Percentiles rank a stretch among this genome's conserved stretches.
Evolutionary conservation across 23 tunicate species (phyloP).

Genomic region (Ascidia mentula): DNA sequence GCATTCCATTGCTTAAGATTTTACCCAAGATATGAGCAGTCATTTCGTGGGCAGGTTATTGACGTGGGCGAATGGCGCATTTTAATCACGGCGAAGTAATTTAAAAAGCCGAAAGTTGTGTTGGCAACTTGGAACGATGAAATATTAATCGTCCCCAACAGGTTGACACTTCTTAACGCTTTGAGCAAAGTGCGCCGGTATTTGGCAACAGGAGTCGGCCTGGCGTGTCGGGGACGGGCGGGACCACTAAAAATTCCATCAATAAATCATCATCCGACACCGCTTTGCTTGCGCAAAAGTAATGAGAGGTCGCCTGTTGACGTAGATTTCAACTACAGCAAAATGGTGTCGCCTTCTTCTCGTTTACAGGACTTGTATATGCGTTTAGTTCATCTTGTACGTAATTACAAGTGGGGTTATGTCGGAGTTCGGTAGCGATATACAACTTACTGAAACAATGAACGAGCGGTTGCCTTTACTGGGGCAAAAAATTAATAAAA

Average conservation of each 20-base stretch:
- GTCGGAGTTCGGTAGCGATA: too few relatives aligned
- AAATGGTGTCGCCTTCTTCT: too few relatives aligned
- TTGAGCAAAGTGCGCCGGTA: conserved; percentile 10
- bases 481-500: too few relatives aligned
- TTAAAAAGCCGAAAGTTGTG: not conserved
- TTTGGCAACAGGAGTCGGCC: not conserved
- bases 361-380: too few relatives aligned
- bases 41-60: not conserved
- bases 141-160: not conserved
- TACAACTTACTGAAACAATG: too few relatives aligned
- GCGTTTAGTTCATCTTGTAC: too few relatives aligned
- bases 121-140: not conserved
- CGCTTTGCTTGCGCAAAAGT: conserved; percentile 1
- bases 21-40: not conserved
- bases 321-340: not conserved
- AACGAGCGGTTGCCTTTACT: too few relatives aligned
- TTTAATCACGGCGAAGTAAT: conserved; percentile 4
- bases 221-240: not conserved
- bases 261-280: not conserved
- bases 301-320: not conserved
- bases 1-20: too few relatives aligned
- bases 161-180: conserved; percentile 11
- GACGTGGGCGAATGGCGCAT: not conserved
- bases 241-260: not conserved
- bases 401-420: too few relatives aligned